Conservation (phyloP, 2,888 invertebrate species). For the Aethes cnicana region DNA sequence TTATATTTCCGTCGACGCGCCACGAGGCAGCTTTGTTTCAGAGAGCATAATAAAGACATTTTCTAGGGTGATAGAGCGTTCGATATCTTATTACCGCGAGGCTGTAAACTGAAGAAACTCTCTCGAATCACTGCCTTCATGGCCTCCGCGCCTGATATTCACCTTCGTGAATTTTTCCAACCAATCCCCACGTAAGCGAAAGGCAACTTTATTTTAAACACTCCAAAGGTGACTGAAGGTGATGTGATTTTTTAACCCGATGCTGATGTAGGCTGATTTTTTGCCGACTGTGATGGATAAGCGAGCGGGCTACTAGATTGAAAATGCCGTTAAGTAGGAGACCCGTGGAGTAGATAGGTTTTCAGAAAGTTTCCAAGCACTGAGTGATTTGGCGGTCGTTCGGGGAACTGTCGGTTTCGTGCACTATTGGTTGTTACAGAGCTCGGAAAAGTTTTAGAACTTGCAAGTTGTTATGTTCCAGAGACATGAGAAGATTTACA, state of each 20-base stretch:
- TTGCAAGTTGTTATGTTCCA: too few relatives aligned
- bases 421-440: too few relatives aligned
- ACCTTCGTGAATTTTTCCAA: slow-evolving; percentile 54
- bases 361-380: slow-evolving; percentile 42
- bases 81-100: slow-evolving; percentile 71
- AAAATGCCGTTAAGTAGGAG: slow-evolving; percentile 58
- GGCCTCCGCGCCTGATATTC: slow-evolving; percentile 62
- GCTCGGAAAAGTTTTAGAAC: too few relatives aligned
- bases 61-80: slow-evolving; percentile 65
- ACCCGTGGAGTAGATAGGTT: too few relatives aligned
- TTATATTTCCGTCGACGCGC: slow-evolving; percentile 34
- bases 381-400: slow-evolving; percentile 27
- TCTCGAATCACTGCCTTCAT: slow-evolving; percentile 71
- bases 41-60: slow-evolving; percentile 59
- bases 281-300: slow-evolving; percentile 66
- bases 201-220: slow-evolving; percentile 38
- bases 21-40: slow-evolving; percentile 32
- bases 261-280: slow-evolving; percentile 65
- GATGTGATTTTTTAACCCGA: slow-evolving; percentile 38
- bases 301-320: slow-evolving; percentile 59
- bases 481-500: too few relatives aligned
- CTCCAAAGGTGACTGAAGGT: slow-evolving; percentile 36
- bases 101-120: slow-evolving; percentile 69
- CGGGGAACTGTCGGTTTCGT: slow-evolving; percentile 2
- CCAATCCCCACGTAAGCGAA: slow-evolving; percentile 35